Percentiles rank a stretch among this genome's conserved stretches.
Evolutionary conservation across 2,797 vertebrate species (phyloP).

Genomic region (Psittacula echo): DNA sequence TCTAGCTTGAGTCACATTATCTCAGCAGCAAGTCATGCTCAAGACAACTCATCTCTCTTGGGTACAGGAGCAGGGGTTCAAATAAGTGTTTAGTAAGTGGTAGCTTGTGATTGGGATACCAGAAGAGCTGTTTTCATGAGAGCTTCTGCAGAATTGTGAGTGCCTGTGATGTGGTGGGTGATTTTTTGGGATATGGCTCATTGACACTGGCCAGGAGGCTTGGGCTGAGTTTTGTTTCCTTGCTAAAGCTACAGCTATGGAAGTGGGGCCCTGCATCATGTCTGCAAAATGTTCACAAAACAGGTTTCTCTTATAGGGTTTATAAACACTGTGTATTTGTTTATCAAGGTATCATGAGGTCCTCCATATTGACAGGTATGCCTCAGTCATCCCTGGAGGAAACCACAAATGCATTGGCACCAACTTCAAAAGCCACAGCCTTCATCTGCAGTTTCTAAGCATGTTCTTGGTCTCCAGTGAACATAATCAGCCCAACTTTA

Average conservation of each 20-base stretch:
- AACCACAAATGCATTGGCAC: neutral
- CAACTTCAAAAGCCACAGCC: constrained; percentile 10
- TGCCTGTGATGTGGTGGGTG: neutral
- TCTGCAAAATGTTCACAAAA: neutral
- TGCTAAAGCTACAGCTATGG: neutral
- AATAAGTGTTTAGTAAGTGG: neutral
- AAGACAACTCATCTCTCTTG: neutral
- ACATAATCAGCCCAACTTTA: neutral
- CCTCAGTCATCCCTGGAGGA: neutral
- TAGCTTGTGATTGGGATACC: neutral
- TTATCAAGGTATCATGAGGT: neutral
- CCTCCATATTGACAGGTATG: neutral
- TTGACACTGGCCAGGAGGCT: neutral
- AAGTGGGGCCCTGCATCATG: neutral
- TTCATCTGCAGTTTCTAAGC: neutral
- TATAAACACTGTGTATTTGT: neutral
- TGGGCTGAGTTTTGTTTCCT: neutral
- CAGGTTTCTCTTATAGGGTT: neutral
- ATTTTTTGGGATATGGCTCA: neutral
- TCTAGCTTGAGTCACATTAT: neutral
- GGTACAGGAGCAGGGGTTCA: neutral
- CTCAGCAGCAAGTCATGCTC: neutral
- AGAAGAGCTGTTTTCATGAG: neutral
- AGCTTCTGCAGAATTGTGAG: neutral
- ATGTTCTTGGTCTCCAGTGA: neutral